Evolutionary conservation across 2,888 invertebrate genomes (phyloP).

Genomic region (Eupithecia centaureata): DNA sequence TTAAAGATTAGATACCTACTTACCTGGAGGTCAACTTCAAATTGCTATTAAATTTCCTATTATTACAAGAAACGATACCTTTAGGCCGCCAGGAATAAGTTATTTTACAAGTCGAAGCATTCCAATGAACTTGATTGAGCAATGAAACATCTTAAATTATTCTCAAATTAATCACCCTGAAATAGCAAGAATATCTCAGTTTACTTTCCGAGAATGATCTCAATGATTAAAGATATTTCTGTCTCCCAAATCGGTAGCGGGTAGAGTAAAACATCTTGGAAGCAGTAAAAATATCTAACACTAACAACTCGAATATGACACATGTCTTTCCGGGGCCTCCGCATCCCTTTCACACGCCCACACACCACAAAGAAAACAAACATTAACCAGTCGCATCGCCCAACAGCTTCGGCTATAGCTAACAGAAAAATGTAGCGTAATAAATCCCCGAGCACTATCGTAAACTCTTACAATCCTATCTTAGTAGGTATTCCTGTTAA

Average conservation of each 20-base stretch:
- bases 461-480: constrained; percentile 53
- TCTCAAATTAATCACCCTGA: not conserved
- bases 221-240: constrained; percentile 11
- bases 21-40: not conserved
- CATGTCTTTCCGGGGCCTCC: constrained; percentile 22
- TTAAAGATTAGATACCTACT: not conserved
- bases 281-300: constrained; percentile 22
- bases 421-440: constrained; percentile 47
- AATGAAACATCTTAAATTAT: constrained; percentile 10
- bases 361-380: constrained; percentile 37
- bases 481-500: constrained; percentile 48
- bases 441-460: constrained; percentile 52
- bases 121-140: not conserved
- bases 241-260: constrained; percentile 1
- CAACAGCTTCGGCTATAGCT: constrained; percentile 29
- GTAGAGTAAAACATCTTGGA: constrained; percentile 7
- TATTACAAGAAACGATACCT: not conserved
- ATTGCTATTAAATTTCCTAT: not conserved
- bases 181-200: constrained; percentile 1
- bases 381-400: constrained; percentile 16
- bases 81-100: not conserved
- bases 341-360: constrained; percentile 40
- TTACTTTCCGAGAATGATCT: constrained; percentile 13
- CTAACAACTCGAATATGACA: constrained; percentile 21
- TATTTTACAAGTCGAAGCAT: not conserved